A percentile compares a stretch with the other conserved stretches of the same genome.
Evolutionary conservation across 2,797 vertebrate species (phyloP).

Genomic region (Pyrocephalus nanus): DNA sequence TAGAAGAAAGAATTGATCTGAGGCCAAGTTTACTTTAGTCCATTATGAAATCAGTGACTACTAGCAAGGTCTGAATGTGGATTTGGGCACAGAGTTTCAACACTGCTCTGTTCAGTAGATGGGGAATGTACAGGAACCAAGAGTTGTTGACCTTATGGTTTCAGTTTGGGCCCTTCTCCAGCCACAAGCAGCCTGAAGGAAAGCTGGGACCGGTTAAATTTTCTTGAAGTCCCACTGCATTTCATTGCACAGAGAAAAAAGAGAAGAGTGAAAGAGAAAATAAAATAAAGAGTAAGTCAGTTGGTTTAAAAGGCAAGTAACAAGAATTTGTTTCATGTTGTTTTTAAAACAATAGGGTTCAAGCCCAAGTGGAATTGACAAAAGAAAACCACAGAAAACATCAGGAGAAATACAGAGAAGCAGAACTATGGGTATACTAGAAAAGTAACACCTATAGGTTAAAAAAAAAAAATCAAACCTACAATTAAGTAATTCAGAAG

Average conservation of each 20-base stretch:
- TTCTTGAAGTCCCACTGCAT: background rate
- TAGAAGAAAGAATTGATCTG: constrained; percentile 20
- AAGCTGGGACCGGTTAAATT: background rate
- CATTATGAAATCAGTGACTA: background rate
- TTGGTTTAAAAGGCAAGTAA: background rate
- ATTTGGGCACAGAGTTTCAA: background rate
- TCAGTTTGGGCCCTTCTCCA: background rate
- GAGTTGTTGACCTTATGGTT: background rate
- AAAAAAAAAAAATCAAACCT: background rate
- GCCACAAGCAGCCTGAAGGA: constrained; percentile 5
- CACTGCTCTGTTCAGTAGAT: background rate
- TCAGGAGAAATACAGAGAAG: background rate
- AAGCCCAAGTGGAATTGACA: background rate
- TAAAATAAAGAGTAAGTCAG: background rate
- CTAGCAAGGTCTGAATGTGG: background rate
- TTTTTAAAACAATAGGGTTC: background rate
- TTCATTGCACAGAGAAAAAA: background rate
- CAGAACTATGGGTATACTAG: background rate
- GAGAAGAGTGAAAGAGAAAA: background rate
- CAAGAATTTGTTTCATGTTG: background rate
- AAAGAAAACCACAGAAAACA: background rate
- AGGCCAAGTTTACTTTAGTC: constrained; percentile 21
- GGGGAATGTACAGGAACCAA: background rate
- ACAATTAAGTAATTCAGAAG: background rate
- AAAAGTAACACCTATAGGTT: background rate